phyloP scores from a whole-genome alignment of 2,888 invertebrate species.

The Chelonus formosanus region DNA sequence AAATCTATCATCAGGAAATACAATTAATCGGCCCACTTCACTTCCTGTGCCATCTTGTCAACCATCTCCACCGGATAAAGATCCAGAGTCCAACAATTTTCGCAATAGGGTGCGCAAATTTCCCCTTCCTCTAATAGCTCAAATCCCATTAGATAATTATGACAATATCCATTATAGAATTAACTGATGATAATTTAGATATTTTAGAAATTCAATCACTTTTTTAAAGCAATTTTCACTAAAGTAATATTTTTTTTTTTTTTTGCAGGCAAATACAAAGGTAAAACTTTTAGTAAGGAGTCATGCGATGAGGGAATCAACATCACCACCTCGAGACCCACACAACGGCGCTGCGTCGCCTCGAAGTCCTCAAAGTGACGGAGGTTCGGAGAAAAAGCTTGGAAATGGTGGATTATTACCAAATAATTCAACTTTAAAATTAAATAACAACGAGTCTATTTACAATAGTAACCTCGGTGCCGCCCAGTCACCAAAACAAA shows the following conservation, averaged over 20 bases:
- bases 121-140: neutral
- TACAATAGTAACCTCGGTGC: constrained; percentile 58
- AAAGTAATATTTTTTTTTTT: neutral
- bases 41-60: constrained; percentile 40
- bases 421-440: constrained; percentile 44
- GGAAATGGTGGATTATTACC: constrained; percentile 46
- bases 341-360: constrained; percentile 52
- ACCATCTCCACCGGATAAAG: constrained; percentile 50
- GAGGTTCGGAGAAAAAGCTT: constrained; percentile 47
- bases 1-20: constrained; percentile 39
- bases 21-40: constrained; percentile 44
- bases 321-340: constrained; percentile 69
- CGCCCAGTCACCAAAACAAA: constrained; percentile 57
- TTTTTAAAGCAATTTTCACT: neutral
- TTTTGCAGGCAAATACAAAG: constrained; percentile 73
- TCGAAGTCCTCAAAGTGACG: constrained; percentile 51
- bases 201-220: too few relatives aligned
- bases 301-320: constrained; percentile 88
- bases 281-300: constrained; percentile 86
- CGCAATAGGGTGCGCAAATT: constrained; percentile 54
- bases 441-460: constrained; percentile 61
- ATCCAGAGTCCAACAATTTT: constrained; percentile 57
- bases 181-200: too few relatives aligned
- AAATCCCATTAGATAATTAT: neutral
- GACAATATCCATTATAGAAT: too few relatives aligned